phyloP scores from a whole-genome alignment of 1,140 invertebrate genomes.

The Myzus persicae region DNA sequence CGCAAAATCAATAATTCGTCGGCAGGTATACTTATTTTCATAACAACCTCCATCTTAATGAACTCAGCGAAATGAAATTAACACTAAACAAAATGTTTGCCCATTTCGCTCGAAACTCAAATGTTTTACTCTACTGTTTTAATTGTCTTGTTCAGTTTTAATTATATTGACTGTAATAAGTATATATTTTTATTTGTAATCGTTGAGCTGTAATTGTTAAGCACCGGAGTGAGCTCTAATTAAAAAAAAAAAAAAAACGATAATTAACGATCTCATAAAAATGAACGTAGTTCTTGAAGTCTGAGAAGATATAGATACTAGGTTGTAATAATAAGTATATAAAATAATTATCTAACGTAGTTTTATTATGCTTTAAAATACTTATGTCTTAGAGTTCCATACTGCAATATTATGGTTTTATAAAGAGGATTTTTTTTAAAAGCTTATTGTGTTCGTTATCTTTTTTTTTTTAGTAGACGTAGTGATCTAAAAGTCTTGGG shows the following conservation, averaged over 20 bases:
- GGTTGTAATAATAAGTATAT: background rate
- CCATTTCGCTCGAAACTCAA: background rate
- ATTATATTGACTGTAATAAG: background rate
- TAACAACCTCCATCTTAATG: background rate
- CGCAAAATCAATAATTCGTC: background rate
- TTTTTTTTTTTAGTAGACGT: too few relatives aligned
- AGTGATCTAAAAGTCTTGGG: background rate
- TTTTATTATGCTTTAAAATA: background rate
- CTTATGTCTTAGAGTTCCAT: background rate
- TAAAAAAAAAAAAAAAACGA: background rate
- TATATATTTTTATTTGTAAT: background rate
- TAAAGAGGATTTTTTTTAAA: background rate
- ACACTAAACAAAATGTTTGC: background rate
- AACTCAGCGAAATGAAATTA: background rate
- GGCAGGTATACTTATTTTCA: background rate
- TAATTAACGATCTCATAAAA: background rate
- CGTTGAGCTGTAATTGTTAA: background rate
- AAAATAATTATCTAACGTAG: background rate
- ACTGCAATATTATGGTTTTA: background rate
- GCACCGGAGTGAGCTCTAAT: background rate
- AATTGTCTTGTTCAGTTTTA: background rate
- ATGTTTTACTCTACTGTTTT: background rate
- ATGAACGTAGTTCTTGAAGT: background rate
- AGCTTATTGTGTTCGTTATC: background rate
- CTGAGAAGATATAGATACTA: background rate